These are phyloP conservation scores for Stichopus horrens DNA, from an alignment of 53 echinoderm and acorn worm genomes.

Conservation along the genomic window DNA sequence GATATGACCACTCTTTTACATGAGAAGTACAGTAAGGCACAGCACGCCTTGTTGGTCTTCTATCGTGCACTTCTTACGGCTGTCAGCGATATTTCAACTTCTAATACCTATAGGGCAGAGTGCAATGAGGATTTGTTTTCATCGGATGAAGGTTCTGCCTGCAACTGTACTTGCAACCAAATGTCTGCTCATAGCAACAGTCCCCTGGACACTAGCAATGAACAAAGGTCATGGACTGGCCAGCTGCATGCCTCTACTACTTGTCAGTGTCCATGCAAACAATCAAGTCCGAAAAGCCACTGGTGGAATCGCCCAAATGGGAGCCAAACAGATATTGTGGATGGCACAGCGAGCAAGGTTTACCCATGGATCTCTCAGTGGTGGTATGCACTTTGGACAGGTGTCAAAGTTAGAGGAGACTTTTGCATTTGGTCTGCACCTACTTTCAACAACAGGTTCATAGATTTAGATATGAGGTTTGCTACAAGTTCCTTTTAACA, in stretches of 20 bases:
- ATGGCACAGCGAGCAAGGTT: neutral
- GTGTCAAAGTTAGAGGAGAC: neutral
- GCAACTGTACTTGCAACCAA: neutral
- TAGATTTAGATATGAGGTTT: slow-evolving; percentile 40
- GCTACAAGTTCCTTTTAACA: slow-evolving; percentile 28
- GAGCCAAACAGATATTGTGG: neutral
- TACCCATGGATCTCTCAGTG: neutral
- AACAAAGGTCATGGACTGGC: neutral
- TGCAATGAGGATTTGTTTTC: neutral
- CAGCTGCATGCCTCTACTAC: neutral
- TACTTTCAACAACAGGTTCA: slow-evolving; percentile 11
- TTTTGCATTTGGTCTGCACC: neutral
- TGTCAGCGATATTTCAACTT: slow-evolving; percentile 16
- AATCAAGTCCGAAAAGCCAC: neutral
- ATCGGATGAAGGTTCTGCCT: neutral
- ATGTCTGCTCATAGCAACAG: neutral
- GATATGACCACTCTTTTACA: slow-evolving; percentile 11
- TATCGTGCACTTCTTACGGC: slow-evolving; percentile 75
- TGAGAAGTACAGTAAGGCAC: slow-evolving; percentile 25
- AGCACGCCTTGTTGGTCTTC: slow-evolving; percentile 64
- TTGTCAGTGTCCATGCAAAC: slow-evolving; percentile 6
- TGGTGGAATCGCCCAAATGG: neutral
- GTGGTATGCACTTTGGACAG: slow-evolving; percentile 8
- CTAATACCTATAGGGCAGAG: neutral
- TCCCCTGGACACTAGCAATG: neutral